phyloP scores from a whole-genome alignment of 2,113 vertebrate genomes.

The Eudyptes chrysolophus region DNA sequence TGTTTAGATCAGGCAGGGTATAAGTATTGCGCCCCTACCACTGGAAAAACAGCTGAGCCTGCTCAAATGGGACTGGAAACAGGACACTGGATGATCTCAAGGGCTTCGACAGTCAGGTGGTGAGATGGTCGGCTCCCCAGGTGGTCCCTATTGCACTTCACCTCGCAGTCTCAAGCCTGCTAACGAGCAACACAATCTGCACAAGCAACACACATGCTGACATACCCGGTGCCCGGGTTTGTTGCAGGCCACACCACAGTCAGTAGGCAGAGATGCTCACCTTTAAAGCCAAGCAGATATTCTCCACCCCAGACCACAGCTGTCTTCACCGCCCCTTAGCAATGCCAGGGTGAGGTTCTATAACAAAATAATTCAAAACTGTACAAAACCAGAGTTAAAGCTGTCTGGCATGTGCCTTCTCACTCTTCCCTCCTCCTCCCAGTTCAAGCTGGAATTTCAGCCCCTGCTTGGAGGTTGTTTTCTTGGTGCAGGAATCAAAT shows the following conservation, averaged over 20 bases:
- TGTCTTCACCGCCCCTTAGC: background rate
- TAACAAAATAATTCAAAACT: background rate
- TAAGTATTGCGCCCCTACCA: no score
- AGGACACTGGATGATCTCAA: background rate
- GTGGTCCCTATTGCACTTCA: background rate
- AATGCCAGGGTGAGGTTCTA: no score
- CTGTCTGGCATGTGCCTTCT: background rate
- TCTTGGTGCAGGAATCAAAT: background rate
- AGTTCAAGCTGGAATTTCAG: background rate
- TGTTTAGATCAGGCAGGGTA: background rate
- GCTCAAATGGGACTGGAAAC: background rate
- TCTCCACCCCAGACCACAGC: background rate
- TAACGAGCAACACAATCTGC: background rate
- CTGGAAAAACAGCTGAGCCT: background rate
- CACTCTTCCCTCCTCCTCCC: background rate
- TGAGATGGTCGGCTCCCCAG: background rate
- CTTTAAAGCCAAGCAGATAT: background rate
- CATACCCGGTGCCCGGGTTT: fast-evolving
- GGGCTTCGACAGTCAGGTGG: background rate
- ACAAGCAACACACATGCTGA: fast-evolving
- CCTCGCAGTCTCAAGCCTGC: background rate
- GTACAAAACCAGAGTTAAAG: background rate
- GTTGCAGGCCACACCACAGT: no score
- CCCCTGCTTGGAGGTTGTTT: background rate
- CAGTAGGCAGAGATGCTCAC: background rate